These are phyloP conservation scores for Emmelina monodactyla DNA, from an alignment of 2,888 invertebrate species.

Conservation along the genomic window DNA sequence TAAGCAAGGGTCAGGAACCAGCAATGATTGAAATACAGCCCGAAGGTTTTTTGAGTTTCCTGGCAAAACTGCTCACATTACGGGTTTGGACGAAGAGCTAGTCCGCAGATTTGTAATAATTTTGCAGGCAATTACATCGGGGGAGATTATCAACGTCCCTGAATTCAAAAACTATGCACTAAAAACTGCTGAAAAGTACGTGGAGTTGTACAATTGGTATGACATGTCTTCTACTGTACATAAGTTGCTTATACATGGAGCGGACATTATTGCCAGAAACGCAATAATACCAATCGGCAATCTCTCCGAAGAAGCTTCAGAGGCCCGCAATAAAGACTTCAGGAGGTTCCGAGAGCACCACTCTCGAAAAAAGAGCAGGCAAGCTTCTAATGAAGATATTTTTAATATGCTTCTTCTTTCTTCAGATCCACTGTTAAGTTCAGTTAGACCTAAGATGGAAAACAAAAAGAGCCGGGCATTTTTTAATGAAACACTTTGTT, in stretches of 20 bases:
- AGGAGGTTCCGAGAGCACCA: constrained; percentile 1
- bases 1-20: constrained; percentile 10
- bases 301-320: constrained; percentile 11
- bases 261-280: constrained; percentile 9
- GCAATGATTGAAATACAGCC: constrained; percentile 11
- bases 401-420: constrained; percentile 10
- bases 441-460: constrained; percentile 5
- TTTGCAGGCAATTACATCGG: constrained; percentile 13
- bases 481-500: too few species aligned
- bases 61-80: constrained; percentile 11
- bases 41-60: constrained; percentile 10
- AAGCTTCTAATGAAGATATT: constrained; percentile 9
- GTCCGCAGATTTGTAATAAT: constrained; percentile 8
- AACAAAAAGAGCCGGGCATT: constrained; percentile 2
- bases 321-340: constrained; percentile 9
- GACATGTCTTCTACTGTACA: constrained; percentile 13
- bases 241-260: constrained; percentile 13
- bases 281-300: constrained; percentile 11
- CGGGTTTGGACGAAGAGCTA: constrained; percentile 10
- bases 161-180: constrained; percentile 11
- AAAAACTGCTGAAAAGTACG: constrained; percentile 10
- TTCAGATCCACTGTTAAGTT: constrained; percentile 10
- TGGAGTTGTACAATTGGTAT: constrained; percentile 13
- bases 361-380: constrained; percentile 2
- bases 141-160: constrained; percentile 3